phyloP scores from a whole-genome alignment of 1,140 invertebrate species.

The Drosophila yakuba region DNA sequence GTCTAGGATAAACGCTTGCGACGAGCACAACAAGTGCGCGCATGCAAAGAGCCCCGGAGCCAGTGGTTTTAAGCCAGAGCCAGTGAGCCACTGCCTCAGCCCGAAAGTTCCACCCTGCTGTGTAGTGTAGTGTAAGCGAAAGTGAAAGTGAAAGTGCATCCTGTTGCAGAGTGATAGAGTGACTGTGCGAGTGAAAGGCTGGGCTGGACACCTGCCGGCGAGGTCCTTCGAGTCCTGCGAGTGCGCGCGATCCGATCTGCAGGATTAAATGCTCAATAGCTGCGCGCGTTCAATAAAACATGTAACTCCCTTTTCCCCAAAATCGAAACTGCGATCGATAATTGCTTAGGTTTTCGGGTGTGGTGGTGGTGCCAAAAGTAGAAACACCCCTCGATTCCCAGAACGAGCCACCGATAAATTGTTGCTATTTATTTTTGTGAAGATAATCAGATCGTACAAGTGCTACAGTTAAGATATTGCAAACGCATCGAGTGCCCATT shows the following conservation, averaged over 20 bases:
- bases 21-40: constrained; percentile 84
- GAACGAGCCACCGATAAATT: constrained; percentile 65
- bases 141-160: constrained; percentile 41
- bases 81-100: constrained; percentile 23
- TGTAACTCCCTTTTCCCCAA: constrained; percentile 55
- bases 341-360: constrained; percentile 28
- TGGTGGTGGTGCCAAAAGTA: constrained; percentile 64
- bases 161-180: neutral
- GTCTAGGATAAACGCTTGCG: constrained; percentile 85
- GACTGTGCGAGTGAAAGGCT: constrained; percentile 4
- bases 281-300: constrained; percentile 59
- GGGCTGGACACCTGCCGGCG: constrained; percentile 41
- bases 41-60: constrained; percentile 61
- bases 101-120: constrained; percentile 24
- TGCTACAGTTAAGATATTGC: constrained; percentile 24
- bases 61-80: constrained; percentile 32
- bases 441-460: constrained; percentile 63
- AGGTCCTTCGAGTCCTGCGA: constrained; percentile 31
- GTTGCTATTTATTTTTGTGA: constrained; percentile 52
- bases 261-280: constrained; percentile 31
- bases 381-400: constrained; percentile 16
- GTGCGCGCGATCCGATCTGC: constrained; percentile 37
- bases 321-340: constrained; percentile 28
- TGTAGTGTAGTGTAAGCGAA: constrained; percentile 46
- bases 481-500: constrained; percentile 27